Evolutionary conservation across 1,140 invertebrate species (phyloP).

Genomic region (Teleopsis dalmanni): DNA sequence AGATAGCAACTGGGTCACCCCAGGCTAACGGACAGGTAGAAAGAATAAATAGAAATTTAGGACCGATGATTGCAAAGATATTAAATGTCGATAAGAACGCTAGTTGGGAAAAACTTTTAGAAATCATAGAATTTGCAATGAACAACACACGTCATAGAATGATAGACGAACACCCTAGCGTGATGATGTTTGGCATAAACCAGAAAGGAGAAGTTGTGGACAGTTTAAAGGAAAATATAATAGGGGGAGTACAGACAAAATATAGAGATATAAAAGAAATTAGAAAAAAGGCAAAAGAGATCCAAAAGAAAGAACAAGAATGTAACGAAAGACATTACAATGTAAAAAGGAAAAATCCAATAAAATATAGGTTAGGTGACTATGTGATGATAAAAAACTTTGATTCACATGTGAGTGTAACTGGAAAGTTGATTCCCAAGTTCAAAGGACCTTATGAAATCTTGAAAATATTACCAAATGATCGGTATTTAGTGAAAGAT

Average conservation of each 20-base stretch:
- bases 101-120: neutral
- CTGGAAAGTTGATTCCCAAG: constrained; percentile 7
- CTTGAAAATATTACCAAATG: constrained; percentile 5
- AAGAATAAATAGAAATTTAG: constrained; percentile 14
- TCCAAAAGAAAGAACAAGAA: neutral
- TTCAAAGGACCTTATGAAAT: constrained; percentile 11
- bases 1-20: constrained; percentile 13
- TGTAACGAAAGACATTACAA: neutral
- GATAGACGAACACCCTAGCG: too few species aligned
- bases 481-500: constrained; percentile 8
- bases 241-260: too few species aligned
- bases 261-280: too few species aligned
- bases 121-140: too few species aligned
- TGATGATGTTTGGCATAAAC: too few species aligned
- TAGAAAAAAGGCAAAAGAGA: neutral
- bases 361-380: neutral
- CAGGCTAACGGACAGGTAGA: constrained; percentile 19
- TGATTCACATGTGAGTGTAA: neutral
- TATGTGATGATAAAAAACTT: constrained; percentile 10
- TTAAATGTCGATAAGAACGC: neutral
- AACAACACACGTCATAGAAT: too few species aligned
- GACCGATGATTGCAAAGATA: constrained; percentile 14
- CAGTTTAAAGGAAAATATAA: too few species aligned
- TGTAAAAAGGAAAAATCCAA: neutral
- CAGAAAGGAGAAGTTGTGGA: too few species aligned